Evolutionary conservation across 2,113 vertebrate species (phyloP).

Genomic region (Brienomyrus brachyistius): DNA sequence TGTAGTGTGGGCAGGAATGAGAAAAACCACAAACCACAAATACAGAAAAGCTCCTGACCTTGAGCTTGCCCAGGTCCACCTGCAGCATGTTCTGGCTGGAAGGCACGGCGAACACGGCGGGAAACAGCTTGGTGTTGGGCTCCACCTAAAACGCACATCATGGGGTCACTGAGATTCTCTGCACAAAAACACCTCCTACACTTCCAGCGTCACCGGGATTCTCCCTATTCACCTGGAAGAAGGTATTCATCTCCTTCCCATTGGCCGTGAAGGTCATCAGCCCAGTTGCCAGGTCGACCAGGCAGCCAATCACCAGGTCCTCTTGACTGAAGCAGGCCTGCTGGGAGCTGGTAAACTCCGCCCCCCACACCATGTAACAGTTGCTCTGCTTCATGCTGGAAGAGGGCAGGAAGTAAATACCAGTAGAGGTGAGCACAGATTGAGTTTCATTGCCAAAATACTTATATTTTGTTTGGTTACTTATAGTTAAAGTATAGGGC

Average conservation of each 20-base stretch:
- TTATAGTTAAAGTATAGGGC: too few species aligned
- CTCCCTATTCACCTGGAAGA: conserved; percentile 73
- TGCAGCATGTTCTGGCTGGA: conserved; percentile 80
- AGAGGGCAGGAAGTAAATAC: not conserved
- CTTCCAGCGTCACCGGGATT: not conserved
- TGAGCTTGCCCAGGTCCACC: conserved; percentile 88
- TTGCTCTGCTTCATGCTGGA: conserved; percentile 85
- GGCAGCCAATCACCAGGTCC: conserved; percentile 85
- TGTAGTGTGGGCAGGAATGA: not conserved
- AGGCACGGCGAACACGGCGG: conserved; percentile 77
- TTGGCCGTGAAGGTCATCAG: conserved; percentile 91
- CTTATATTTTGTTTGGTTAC: too few species aligned
- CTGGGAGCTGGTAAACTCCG: conserved; percentile 73
- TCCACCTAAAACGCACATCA: conserved; percentile 68
- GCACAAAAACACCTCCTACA: not conserved
- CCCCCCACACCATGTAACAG: conserved; percentile 95
- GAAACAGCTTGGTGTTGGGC: conserved; percentile 90
- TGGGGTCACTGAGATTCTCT: not conserved
- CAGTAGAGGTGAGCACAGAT: not conserved
- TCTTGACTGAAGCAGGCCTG: conserved; percentile 80
- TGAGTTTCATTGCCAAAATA: not conserved
- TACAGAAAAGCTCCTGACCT: conserved; percentile 54
- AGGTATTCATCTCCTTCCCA: conserved; percentile 91
- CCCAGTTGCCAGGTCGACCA: conserved; percentile 85
- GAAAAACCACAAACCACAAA: not conserved